A percentile compares a stretch with the other conserved stretches of the same genome.
These are phyloP conservation scores for Corythornis cristatus DNA, from an alignment of 2,113 vertebrate genomes.

Conservation along the genomic window DNA sequence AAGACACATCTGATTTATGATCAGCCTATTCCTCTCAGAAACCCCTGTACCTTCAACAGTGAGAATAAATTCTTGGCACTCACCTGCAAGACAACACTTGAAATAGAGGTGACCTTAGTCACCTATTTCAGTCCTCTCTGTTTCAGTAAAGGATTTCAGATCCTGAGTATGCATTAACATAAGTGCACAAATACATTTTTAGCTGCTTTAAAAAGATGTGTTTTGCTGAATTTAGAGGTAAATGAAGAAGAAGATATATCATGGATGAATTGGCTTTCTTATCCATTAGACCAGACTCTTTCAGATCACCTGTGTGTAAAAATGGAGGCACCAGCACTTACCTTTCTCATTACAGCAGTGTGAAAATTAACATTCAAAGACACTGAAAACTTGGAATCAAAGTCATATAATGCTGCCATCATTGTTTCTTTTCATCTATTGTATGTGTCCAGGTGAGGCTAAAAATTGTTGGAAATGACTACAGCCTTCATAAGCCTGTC, in stretches of 20 bases:
- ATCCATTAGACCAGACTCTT: neutral
- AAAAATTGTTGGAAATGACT: neutral
- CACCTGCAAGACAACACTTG: neutral
- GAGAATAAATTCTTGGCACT: neutral
- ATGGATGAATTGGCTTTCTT: neutral
- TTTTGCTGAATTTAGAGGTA: constrained; percentile 10
- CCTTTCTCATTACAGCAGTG: neutral
- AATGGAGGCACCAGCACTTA: neutral
- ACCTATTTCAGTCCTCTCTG: neutral
- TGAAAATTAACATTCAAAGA: constrained; percentile 5
- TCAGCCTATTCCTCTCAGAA: neutral
- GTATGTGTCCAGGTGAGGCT: neutral
- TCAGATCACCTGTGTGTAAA: neutral
- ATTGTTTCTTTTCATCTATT: neutral
- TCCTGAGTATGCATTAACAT: neutral
- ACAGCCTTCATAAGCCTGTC: neutral
- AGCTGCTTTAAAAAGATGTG: neutral
- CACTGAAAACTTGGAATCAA: neutral
- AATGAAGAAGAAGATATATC: neutral
- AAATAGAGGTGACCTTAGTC: neutral
- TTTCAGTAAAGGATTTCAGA: neutral
- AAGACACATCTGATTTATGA: neutral
- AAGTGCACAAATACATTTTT: neutral
- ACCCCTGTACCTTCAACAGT: accelerated
- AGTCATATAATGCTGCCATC: neutral